These are phyloP conservation scores for Pachyramphus minor DNA, from an alignment of 2,113 vertebrate genomes.

Conservation along the genomic window DNA sequence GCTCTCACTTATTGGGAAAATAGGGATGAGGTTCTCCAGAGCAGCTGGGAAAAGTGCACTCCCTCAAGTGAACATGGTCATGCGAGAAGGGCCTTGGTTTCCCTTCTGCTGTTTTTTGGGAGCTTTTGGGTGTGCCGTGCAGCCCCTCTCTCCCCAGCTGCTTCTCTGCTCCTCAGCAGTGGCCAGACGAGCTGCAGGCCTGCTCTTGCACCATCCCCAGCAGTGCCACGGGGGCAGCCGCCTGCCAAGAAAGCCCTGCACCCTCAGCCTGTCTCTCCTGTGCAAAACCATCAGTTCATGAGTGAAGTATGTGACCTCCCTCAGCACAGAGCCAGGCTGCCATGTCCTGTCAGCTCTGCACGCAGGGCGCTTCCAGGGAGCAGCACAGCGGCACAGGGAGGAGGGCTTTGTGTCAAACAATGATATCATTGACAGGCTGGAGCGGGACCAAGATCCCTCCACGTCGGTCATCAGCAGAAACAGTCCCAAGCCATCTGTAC, in stretches of 20 bases:
- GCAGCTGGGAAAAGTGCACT: not conserved
- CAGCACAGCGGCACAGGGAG: not conserved
- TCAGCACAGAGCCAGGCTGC: not conserved
- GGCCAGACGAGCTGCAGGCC: not conserved
- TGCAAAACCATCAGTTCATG: not conserved
- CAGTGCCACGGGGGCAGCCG: not conserved
- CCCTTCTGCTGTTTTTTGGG: not conserved
- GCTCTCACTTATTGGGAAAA: not conserved
- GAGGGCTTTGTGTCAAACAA: conserved; percentile 58
- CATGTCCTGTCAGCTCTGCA: not conserved
- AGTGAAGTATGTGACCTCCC: not conserved
- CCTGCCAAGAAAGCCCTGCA: accelerated
- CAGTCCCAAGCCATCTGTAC: conserved; percentile 65
- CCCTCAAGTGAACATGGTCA: not conserved
- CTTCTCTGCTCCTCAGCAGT: not conserved
- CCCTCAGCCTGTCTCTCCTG: not conserved
- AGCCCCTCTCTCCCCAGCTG: not conserved
- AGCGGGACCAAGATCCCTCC: not conserved
- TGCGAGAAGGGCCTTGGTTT: not conserved
- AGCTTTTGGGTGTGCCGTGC: not conserved
- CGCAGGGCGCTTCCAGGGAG: not conserved
- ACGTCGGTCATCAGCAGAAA: conserved; percentile 19
- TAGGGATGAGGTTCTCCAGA: not conserved
- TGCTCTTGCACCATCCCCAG: accelerated
- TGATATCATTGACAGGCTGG: conserved; percentile 65